Conservation (phyloP, 2,888 invertebrate genomes). For the Ptilodon capucinus region DNA sequence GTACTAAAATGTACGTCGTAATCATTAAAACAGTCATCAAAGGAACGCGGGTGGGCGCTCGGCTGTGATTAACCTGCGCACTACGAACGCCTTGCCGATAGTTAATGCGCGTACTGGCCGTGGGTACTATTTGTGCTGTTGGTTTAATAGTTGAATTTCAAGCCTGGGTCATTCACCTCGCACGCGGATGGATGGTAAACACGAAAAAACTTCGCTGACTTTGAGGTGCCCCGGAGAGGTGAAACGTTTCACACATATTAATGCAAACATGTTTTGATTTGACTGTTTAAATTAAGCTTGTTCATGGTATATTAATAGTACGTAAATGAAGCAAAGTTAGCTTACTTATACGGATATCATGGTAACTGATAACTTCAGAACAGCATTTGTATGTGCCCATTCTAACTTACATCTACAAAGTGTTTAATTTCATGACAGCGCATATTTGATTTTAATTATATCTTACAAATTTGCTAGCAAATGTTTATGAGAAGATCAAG, state of each 20-base stretch:
- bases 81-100: slow-evolving; percentile 32
- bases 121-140: slow-evolving; percentile 38
- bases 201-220: slow-evolving; percentile 20
- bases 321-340: too few relatives aligned
- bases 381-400: too few relatives aligned
- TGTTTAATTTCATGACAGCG: too few relatives aligned
- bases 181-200: slow-evolving; percentile 38
- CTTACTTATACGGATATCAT: too few relatives aligned
- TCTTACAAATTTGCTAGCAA: too few relatives aligned
- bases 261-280: background rate
- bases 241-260: slow-evolving; percentile 20
- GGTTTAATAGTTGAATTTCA: slow-evolving; percentile 48
- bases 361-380: too few relatives aligned
- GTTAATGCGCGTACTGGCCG: slow-evolving; percentile 32
- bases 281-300: too few relatives aligned
- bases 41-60: slow-evolving; percentile 48
- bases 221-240: slow-evolving; percentile 20
- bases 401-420: too few relatives aligned
- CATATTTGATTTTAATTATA: too few relatives aligned
- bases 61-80: slow-evolving; percentile 37
- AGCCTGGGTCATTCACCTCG: slow-evolving; percentile 58
- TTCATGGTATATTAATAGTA: too few relatives aligned
- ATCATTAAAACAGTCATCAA: slow-evolving; percentile 55
- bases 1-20: slow-evolving; percentile 35
- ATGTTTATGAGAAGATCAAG: too few relatives aligned